Percentiles rank a stretch among this genome's conserved stretches.
These are phyloP conservation scores for Limonius californicus DNA, from an alignment of 1,140 invertebrate species.

Conservation along the genomic window DNA sequence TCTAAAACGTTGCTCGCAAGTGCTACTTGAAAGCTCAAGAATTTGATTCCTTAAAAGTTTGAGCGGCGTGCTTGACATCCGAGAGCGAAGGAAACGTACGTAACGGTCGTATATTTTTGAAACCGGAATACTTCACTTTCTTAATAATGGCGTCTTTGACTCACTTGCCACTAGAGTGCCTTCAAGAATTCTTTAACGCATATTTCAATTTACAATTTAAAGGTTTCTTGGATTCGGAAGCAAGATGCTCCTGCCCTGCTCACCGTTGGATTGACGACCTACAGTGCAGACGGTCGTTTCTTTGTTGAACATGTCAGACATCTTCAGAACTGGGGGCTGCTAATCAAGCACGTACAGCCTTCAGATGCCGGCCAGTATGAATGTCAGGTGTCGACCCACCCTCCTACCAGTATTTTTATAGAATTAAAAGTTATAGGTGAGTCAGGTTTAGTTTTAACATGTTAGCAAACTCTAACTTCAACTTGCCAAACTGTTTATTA, in stretches of 20 bases:
- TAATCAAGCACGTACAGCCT: slow-evolving; percentile 77
- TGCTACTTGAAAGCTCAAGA: not conserved
- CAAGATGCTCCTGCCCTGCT: slow-evolving; percentile 63
- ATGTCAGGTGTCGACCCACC: slow-evolving; percentile 85
- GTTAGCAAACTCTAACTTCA: no score
- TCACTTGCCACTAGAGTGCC: not conserved
- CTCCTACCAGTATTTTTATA: slow-evolving; percentile 79
- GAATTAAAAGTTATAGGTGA: slow-evolving; percentile 80
- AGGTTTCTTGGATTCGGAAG: slow-evolving; percentile 67
- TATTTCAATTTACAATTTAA: slow-evolving; percentile 41
- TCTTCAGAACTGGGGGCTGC: slow-evolving; percentile 78
- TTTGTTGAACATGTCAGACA: slow-evolving; percentile 72
- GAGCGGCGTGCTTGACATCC: no score
- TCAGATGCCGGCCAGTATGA: slow-evolving; percentile 80
- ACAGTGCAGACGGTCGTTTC: slow-evolving; percentile 68
- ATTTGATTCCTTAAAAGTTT: not conserved
- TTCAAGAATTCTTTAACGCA: not conserved
- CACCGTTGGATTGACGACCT: slow-evolving; percentile 65
- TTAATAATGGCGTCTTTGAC: not conserved
- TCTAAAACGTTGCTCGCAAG: not conserved
- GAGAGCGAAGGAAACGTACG: no score
- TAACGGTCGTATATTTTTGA: no score
- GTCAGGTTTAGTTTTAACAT: no score
- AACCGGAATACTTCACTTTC: no score
- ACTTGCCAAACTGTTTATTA: no score